Conservation (phyloP, 2,113 vertebrate genomes). For the Xerus inauris region DNA sequence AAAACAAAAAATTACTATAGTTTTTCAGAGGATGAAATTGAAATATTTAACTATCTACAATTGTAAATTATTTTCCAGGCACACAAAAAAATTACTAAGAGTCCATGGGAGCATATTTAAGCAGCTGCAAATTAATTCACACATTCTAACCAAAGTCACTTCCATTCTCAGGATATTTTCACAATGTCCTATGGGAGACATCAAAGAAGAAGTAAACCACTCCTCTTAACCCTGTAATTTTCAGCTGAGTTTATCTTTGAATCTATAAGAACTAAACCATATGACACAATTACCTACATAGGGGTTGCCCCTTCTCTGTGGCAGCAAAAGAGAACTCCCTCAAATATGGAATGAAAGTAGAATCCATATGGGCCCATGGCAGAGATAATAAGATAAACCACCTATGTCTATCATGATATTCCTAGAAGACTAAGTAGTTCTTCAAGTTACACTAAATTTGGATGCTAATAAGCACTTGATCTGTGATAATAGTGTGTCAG, state of each 20-base stretch:
- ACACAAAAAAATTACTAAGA: slow-evolving; percentile 20
- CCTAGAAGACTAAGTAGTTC: not conserved
- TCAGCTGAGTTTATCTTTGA: not conserved
- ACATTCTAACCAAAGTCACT: not conserved
- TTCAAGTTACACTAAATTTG: not conserved
- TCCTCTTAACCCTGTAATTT: not conserved
- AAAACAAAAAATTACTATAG: not conserved
- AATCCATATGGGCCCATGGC: not conserved
- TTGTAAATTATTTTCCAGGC: slow-evolving; percentile 33
- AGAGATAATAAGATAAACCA: not conserved
- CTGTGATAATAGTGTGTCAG: not conserved
- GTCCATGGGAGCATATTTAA: not conserved
- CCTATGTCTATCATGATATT: not conserved
- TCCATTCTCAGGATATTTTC: not conserved
- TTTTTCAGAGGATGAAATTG: slow-evolving; percentile 26
- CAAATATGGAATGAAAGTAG: not conserved
- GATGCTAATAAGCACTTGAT: not conserved
- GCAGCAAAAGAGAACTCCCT: not conserved
- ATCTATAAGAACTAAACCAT: not conserved
- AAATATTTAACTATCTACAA: slow-evolving; percentile 31
- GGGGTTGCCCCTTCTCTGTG: not conserved
- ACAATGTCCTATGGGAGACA: not conserved
- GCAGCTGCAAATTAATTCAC: not conserved
- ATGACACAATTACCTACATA: not conserved
- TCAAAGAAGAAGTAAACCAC: slow-evolving; percentile 15